Base-by-base conservation (phyloP, 2,797 vertebrate genomes). In the Phataginus tricuspis region DNA sequence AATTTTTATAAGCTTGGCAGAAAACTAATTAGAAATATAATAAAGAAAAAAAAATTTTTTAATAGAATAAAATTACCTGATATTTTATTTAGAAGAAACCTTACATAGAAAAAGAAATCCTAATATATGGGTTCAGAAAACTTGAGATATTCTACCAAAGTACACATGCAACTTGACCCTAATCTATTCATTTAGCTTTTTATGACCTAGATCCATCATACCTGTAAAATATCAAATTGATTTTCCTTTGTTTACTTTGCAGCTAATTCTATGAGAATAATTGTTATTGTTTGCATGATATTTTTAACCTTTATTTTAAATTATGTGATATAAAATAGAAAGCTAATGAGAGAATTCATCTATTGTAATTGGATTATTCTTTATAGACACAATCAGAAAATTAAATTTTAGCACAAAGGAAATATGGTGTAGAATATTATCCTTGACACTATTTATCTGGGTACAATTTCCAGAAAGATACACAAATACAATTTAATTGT, bases 1-100 rank as follows among this genome's bases (percentile, higher is more conserved):
- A 15, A 51, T 37, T 69, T 78, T 39, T 75, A 19, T 53, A 79
- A 85, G 5, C 4, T 53, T 77, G 11, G 2, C 13, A 45, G 9
- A 89, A 93, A 91, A 39, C 68, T 21, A 42, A 64, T 87, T 93
- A 45, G 21, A 87, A 59, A 87, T 55, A 45, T 7, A 68, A 12
- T 37, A 49, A 42, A 10, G 18, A 72, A 25, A 51, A 63, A 31
- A 19, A 37, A 63, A n/a, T n/a, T n/a, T n/a, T n/a, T n/a, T n/a
- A n/a, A 14, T 12, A 51, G 77, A 78, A 57, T 55, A 49, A 72
- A 59, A 19, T 21, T 12, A 29, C 3, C 5, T 85, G 9, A 18
- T 1, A 71, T 86, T 88, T 91, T 94, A 61, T 53, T 59, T 27
- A 68, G 19, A 78, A 7, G 2, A 83, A 66, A 53, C 16, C 59